A percentile compares a stretch with the other conserved stretches of the same genome.
Conservation (phyloP, 1,140 invertebrate species). For the Drosophila guanche region DNA sequence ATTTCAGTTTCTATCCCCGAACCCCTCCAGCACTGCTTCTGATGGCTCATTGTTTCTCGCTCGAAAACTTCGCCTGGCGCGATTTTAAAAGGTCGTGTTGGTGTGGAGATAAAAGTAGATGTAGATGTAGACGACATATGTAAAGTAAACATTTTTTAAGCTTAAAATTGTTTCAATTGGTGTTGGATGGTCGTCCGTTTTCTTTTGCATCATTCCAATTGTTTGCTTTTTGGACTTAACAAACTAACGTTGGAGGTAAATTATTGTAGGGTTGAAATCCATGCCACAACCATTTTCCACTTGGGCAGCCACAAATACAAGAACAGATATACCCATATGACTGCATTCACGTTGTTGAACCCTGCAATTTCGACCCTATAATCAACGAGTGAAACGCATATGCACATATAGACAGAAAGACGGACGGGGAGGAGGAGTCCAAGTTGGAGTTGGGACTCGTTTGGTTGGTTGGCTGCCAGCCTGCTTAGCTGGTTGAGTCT, state of each 20-base stretch:
- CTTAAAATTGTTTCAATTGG: constrained; percentile 15
- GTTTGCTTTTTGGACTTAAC: constrained; percentile 54
- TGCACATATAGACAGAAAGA: constrained; percentile 70
- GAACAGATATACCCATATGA: constrained; percentile 28
- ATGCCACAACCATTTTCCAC: constrained; percentile 43
- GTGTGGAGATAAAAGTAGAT: too few species aligned
- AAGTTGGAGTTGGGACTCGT: constrained; percentile 53
- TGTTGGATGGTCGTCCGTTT: constrained; percentile 32
- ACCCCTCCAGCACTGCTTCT: too few species aligned
- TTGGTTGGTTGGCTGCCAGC: constrained; percentile 54
- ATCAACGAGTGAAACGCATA: constrained; percentile 80
- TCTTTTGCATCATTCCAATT: constrained; percentile 44
- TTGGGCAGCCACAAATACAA: constrained; percentile 14
- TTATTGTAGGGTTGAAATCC: constrained; percentile 47
- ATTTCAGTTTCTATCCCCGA: too few species aligned
- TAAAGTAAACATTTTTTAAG: too few species aligned
- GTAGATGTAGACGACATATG: too few species aligned
- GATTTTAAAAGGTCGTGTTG: too few species aligned
- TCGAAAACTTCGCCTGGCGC: too few species aligned
- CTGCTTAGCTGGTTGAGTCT: constrained; percentile 42
- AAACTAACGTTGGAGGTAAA: constrained; percentile 59
- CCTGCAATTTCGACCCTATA: constrained; percentile 80
- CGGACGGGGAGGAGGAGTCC: constrained; percentile 20
- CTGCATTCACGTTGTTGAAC: constrained; percentile 61
- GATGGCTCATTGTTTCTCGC: too few species aligned